Percentiles rank a stretch among this genome's conserved stretches.
Evolutionary conservation across 2,888 invertebrate species (phyloP).

Genomic region (Melieria omissa): DNA sequence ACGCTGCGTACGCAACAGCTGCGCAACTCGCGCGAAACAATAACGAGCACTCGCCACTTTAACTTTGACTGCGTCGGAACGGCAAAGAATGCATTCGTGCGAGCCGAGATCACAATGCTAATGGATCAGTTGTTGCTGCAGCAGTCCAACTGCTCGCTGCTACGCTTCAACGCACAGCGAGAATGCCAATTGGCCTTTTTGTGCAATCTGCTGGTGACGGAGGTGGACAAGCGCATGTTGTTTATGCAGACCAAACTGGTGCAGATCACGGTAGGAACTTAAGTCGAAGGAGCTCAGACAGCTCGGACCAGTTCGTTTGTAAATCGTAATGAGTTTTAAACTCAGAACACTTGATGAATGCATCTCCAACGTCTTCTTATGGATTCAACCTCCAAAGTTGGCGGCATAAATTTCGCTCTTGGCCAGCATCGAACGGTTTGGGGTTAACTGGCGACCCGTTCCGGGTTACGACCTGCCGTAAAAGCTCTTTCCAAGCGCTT

Average conservation of each 20-base stretch:
- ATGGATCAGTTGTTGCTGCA: slow-evolving; percentile 47
- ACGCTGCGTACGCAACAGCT: not conserved
- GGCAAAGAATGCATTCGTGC: slow-evolving; percentile 47
- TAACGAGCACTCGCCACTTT: not conserved
- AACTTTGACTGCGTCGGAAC: slow-evolving; percentile 54
- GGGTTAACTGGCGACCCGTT: no score
- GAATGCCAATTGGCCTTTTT: slow-evolving; percentile 47
- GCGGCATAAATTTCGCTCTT: no score
- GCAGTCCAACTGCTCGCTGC: slow-evolving; percentile 45
- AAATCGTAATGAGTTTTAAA: not conserved
- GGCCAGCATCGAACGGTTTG: no score
- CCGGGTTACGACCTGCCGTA: no score
- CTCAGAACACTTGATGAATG: no score
- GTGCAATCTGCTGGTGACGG: slow-evolving; percentile 49
- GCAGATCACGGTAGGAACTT: slow-evolving; percentile 36
- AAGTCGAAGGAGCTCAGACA: no score
- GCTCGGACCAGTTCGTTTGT: not conserved
- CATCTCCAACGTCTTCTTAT: no score
- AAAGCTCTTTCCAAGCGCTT: no score
- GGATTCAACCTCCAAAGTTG: no score
- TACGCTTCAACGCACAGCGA: slow-evolving; percentile 48
- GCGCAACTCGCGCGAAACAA: not conserved
- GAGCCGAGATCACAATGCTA: slow-evolving; percentile 43
- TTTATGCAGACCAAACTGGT: slow-evolving; percentile 41
- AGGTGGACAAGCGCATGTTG: slow-evolving; percentile 50